Conservation (phyloP, 1,140 invertebrate species). For the Zaprionus inermis region DNA sequence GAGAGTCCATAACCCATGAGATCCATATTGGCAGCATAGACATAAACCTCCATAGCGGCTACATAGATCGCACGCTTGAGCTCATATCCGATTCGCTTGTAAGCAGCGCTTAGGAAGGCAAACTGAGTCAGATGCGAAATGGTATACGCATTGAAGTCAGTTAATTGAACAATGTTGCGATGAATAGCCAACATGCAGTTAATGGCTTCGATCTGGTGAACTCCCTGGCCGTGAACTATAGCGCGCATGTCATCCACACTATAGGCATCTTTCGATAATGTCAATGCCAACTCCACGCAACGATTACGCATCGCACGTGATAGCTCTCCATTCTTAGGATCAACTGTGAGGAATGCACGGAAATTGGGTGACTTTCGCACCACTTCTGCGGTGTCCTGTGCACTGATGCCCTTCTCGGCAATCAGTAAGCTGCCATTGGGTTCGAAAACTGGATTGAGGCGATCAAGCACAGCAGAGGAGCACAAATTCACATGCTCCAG, state of each 20-base stretch:
- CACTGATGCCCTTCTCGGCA: conserved; percentile 94
- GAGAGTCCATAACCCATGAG: conserved; percentile 77
- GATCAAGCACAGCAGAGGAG: conserved; percentile 97
- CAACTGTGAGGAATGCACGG: conserved; percentile 96
- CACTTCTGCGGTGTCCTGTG: conserved; percentile 88
- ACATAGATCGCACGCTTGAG: conserved; percentile 72
- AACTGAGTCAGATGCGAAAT: conserved; percentile 79
- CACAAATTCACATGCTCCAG: conserved; percentile 99
- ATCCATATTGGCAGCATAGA: conserved; percentile 75
- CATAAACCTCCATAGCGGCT: conserved; percentile 82
- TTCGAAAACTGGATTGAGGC: conserved; percentile 97
- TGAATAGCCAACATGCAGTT: conserved; percentile 86
- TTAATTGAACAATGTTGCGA: conserved; percentile 73
- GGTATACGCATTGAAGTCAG: conserved; percentile 75
- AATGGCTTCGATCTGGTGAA: conserved; percentile 83
- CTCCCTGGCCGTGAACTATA: conserved; percentile 85
- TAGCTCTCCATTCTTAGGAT: conserved; percentile 97
- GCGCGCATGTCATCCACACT: conserved; percentile 85
- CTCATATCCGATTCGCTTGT: conserved; percentile 74
- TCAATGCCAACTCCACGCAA: conserved; percentile 95
- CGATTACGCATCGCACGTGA: conserved; percentile 99
- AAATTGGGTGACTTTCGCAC: conserved; percentile 96
- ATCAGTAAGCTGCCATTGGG: conserved; percentile 95
- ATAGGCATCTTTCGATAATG: conserved; percentile 80
- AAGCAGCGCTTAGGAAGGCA: conserved; percentile 70